These are phyloP conservation scores for Rhagonycha fulva DNA, from an alignment of 2,888 invertebrate species.

Conservation along the genomic window DNA sequence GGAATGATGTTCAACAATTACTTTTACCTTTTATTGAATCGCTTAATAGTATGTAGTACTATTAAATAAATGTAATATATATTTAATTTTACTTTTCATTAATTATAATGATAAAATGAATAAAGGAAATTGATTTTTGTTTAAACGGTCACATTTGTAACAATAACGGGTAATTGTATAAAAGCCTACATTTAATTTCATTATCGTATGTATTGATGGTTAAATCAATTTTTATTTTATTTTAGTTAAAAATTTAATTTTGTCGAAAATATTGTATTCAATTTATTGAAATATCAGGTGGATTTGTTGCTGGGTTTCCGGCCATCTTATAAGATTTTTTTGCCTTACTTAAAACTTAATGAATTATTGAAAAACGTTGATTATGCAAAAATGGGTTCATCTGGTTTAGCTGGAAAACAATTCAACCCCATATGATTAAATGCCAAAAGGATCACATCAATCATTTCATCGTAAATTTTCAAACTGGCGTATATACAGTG, in stretches of 20 bases:
- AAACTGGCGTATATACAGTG: no score
- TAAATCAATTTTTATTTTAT: neutral
- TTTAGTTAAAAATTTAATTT: neutral
- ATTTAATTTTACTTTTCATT: neutral
- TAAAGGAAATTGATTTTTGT: neutral
- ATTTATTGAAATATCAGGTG: no score
- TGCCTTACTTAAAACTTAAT: no score
- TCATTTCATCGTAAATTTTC: no score
- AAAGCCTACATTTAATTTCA: neutral
- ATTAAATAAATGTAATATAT: neutral
- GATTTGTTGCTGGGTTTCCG: no score
- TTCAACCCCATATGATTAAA: no score
- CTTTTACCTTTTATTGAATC: neutral
- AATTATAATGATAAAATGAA: neutral
- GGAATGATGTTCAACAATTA: neutral
- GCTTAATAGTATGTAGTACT: neutral
- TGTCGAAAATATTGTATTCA: neutral
- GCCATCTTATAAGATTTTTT: no score
- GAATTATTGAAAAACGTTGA: no score
- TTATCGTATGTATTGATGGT: neutral
- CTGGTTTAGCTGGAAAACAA: no score
- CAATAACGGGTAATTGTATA: neutral
- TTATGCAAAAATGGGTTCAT: no score
- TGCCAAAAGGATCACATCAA: no score
- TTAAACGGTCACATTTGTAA: neutral